Evolutionary conservation across 2,888 invertebrate genomes (phyloP), one percentile per base, ranked within the genome.

Genomic region (Auanema freiburgensis): DNA sequence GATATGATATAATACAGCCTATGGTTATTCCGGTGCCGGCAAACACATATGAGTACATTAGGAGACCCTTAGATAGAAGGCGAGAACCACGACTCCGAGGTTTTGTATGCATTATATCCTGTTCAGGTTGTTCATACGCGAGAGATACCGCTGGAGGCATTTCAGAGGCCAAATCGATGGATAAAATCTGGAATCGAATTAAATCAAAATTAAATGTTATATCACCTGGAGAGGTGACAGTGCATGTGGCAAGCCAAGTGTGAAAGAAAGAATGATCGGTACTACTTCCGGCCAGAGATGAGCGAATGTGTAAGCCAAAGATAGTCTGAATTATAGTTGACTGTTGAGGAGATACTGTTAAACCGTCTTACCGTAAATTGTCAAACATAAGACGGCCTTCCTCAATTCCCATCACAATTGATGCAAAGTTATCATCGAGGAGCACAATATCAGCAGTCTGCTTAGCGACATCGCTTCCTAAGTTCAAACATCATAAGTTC

Each of bases 281-380:
- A 77, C 76, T 2, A 82, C 78, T 67, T 82, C 82, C 0, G 82
- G 82, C 80, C 81, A 82, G n/a, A 81, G 63, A 69, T 80, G 80
- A 10, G 80, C 79, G 52, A 80, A 76, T 1, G 81, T 81, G 67
- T 81, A 81, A 23, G 79, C 81, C 18, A 81, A 68, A 8, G 81
- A 81, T 10, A 81, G 69, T 44, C 80, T 70, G 55, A 62, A 69
- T 57, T 33, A 33, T 8, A 52, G 24, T 1, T 8, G 1, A 52
- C n/a, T 6, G 4, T 16, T 49, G 6, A 51, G 52, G 1, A 60
- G 55, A 46, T 40, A 40, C 1, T 53, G 3, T 18, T 12, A 14
- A 40, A 46, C 23, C 11, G 21, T 23, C 11, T 16, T 16, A 69
- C 71, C 71, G 58, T 14, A 73, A 56, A 57, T 74, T 76, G 46